Conservation (phyloP, 2,797 vertebrate genomes). For the Paramormyrops hopkinsi region DNA sequence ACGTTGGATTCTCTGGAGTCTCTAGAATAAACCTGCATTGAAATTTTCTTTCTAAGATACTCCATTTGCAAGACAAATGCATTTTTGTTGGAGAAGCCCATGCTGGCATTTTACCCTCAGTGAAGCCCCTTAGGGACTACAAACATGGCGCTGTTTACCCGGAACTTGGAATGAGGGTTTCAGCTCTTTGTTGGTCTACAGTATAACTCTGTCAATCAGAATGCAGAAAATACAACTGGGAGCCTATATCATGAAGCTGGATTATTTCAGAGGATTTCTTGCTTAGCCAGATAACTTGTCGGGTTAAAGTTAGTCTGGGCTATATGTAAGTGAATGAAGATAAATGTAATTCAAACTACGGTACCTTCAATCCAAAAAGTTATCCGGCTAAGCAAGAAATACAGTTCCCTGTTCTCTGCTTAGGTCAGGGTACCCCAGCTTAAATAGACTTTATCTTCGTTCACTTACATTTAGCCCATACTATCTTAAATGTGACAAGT, state of each 20-base stretch:
- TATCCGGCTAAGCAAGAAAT: no score
- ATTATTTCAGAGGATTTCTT: background rate
- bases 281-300: background rate
- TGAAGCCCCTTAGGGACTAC: no score
- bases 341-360: background rate
- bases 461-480: no score
- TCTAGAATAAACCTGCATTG: background rate
- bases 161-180: no score
- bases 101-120: no score
- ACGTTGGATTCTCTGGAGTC: background rate
- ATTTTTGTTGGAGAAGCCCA: background rate
- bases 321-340: background rate
- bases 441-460: background rate
- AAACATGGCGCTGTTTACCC: no score
- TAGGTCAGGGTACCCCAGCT: background rate
- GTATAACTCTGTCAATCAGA: no score
- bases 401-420: no score
- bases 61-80: background rate
- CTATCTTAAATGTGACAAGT: no score
- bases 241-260: background rate
- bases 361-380: background rate
- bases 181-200: no score
- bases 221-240: background rate
- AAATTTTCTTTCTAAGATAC: background rate
- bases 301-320: background rate